A percentile compares a stretch with the other conserved stretches of the same genome.
phyloP scores from a whole-genome alignment of 1,140 invertebrate species.

The Drosophila varians region DNA sequence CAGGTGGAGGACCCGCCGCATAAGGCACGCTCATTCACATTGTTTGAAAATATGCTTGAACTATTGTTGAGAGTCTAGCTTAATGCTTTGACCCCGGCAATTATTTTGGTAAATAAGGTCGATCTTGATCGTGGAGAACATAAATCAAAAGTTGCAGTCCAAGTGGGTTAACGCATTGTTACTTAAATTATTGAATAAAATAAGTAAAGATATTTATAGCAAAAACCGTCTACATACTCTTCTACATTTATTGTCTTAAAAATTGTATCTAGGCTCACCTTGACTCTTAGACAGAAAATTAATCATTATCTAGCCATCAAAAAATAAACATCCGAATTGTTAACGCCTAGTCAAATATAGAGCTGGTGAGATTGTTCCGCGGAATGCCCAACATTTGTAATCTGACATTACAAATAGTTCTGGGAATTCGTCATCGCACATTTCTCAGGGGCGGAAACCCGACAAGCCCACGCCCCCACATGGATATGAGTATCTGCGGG shows the following conservation, averaged over 20 bases:
- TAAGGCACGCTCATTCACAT: constrained; percentile 3
- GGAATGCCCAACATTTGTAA: constrained; percentile 41
- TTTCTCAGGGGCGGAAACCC: constrained; percentile 17
- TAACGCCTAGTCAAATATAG: constrained; percentile 35
- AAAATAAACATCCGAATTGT: constrained; percentile 35
- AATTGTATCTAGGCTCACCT: not conserved
- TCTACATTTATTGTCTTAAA: not conserved
- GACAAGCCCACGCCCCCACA: constrained; percentile 22
- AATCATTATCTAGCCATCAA: not conserved
- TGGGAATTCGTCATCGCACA: constrained; percentile 43
- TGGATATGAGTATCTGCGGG: not conserved
- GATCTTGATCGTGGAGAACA: constrained; percentile 10
- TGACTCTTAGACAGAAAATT: not conserved
- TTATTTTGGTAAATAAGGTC: constrained; percentile 4
- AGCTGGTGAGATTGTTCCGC: constrained; percentile 14
- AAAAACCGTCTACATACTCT: not conserved
- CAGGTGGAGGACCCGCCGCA: constrained; percentile 13
- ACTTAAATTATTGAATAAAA: not conserved
- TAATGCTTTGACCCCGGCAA: not conserved
- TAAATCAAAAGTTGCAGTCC: not conserved
- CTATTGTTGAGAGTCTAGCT: not conserved
- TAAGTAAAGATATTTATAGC: too few species aligned
- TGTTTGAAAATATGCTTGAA: constrained; percentile 3
- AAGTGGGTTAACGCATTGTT: constrained; percentile 3
- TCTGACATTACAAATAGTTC: constrained; percentile 48